phyloP scores from a whole-genome alignment of 2,797 vertebrate genomes.

The Liparis tanakae region DNA sequence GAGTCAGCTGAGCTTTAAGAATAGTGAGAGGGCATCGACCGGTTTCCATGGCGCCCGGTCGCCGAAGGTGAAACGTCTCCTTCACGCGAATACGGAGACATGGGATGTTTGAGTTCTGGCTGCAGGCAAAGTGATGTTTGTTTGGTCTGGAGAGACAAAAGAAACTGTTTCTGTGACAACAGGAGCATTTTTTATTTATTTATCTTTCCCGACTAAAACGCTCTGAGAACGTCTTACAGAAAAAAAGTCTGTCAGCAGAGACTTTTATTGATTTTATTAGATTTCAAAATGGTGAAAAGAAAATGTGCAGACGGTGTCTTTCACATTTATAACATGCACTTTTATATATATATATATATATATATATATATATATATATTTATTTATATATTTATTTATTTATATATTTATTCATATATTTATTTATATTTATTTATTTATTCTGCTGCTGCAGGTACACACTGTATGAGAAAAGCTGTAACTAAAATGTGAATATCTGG shows the following conservation, averaged over 20 bases:
- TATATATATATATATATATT: neutral
- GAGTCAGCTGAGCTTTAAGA: conserved; percentile 25
- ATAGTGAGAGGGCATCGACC: conserved; percentile 67
- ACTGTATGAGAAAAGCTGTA: neutral
- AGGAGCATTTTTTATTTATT: conserved; percentile 29
- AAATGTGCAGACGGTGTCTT: conserved; percentile 47
- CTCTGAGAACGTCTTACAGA: conserved; percentile 27
- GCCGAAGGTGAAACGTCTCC: conserved; percentile 75
- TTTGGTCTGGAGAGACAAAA: conserved; percentile 55
- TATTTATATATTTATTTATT: neutral
- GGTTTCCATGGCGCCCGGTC: conserved; percentile 72
- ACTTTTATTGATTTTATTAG: neutral
- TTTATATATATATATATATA: neutral
- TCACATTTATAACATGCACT: conserved; percentile 31
- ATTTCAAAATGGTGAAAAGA: conserved; percentile 30
- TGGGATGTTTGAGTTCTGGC: conserved; percentile 51
- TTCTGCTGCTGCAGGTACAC: neutral
- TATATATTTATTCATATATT: conserved; percentile 2
- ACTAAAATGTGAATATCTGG: conserved; percentile 4
- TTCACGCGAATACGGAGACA: conserved; percentile 13
- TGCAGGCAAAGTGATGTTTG: conserved; percentile 44
- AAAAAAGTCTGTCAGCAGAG: conserved; percentile 22
- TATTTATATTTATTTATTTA: neutral
- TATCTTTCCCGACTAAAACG: neutral
- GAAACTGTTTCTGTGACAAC: conserved; percentile 38